A percentile compares a stretch with the other conserved stretches of the same genome.
These are phyloP conservation scores for Strix aluco DNA, from an alignment of 2,113 vertebrate species.

Conservation along the genomic window DNA sequence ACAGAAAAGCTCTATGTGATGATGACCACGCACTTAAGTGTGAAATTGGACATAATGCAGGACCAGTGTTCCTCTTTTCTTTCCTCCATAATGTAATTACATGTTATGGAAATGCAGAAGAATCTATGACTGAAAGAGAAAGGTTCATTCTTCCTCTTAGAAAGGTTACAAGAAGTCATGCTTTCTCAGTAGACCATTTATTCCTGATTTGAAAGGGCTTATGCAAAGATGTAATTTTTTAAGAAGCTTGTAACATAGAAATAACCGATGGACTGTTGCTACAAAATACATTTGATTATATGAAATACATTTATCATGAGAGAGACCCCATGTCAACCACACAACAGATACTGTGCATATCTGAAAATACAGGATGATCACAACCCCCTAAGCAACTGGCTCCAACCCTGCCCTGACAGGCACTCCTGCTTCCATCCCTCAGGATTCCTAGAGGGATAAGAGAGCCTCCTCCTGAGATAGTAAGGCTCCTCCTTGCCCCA, in stretches of 20 bases:
- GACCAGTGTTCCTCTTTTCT: neutral
- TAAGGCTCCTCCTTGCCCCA: neutral
- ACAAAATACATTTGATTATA: neutral
- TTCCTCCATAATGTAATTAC: neutral
- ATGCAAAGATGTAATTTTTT: neutral
- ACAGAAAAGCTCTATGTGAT: neutral
- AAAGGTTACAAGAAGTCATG: neutral
- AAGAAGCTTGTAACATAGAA: neutral
- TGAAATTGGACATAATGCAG: neutral
- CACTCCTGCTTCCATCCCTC: neutral
- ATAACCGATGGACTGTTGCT: neutral
- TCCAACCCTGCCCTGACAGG: neutral
- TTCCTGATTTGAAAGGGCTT: neutral
- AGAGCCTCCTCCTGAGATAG: neutral
- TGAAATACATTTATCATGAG: neutral
- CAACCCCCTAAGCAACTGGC: neutral
- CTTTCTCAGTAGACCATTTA: neutral
- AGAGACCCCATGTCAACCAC: neutral
- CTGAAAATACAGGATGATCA: neutral
- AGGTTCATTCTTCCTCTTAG: neutral
- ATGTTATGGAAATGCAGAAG: neutral
- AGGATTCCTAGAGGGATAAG: neutral
- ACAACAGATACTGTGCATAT: neutral
- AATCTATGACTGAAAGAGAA: neutral
- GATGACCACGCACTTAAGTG: neutral